These are phyloP conservation scores for Macheiramphus alcinus DNA, from an alignment of 2,113 vertebrate species.

Conservation along the genomic window DNA sequence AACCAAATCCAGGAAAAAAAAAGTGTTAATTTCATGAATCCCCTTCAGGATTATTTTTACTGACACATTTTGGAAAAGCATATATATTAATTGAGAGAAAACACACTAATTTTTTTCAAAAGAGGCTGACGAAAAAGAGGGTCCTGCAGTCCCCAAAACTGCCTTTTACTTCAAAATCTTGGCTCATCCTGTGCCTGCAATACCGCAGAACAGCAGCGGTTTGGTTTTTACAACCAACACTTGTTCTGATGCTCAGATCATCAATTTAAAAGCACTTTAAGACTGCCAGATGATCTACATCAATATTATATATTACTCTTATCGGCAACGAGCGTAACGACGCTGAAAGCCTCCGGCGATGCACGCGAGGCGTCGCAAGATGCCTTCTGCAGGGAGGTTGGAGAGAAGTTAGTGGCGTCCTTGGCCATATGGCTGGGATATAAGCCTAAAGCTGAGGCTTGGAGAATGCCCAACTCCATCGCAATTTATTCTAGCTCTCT, in stretches of 20 bases:
- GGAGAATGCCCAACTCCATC: not conserved
- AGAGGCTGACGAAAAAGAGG: not conserved
- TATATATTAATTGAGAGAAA: not conserved
- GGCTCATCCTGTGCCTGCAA: not conserved
- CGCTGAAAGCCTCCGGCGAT: fast-evolving
- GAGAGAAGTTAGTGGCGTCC: not conserved
- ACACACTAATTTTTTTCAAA: not conserved
- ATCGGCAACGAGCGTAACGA: not conserved
- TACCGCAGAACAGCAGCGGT: not conserved
- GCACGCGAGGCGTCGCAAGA: fast-evolving
- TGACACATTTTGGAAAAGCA: not conserved
- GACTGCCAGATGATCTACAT: not conserved
- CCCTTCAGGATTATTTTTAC: not conserved
- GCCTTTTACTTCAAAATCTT: not conserved
- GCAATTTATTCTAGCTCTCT: not conserved
- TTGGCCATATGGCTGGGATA: not conserved
- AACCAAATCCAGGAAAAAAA: not conserved
- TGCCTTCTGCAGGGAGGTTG: not conserved
- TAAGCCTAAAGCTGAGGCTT: not conserved
- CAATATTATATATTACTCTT: not conserved
- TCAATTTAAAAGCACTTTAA: conserved; percentile 7
- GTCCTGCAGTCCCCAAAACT: not conserved
- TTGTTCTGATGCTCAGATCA: not conserved
- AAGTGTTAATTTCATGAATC: not conserved
- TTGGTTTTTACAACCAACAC: not conserved